Evolutionary conservation across 2,888 invertebrate genomes (phyloP), one percentile per base, ranked within the genome.

Genomic region (Patella pellucida): DNA sequence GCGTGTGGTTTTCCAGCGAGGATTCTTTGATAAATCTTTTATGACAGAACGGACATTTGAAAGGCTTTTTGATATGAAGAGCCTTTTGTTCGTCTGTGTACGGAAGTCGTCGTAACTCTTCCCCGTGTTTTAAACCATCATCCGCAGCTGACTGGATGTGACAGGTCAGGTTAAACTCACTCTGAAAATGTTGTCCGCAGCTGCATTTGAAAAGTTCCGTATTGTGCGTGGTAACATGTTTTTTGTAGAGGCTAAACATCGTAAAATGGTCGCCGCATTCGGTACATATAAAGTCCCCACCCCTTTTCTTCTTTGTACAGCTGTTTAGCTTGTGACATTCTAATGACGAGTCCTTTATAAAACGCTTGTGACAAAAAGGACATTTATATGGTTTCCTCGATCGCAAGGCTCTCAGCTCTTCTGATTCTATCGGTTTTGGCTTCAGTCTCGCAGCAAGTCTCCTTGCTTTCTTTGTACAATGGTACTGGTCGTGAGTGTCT

Each of bases 21-120:
- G 62, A 62, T 23, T 62, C 62, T 62, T 62, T 62, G 14, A 62
- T 62, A 23, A 62, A 62, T 62, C 62, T 23, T 62, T 62, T 62
- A 19, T 62, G 62, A 62, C 62, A 62, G 62, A 62, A 62, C 12
- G 62, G 23, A 23, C 62, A 62, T 15, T 62, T 62, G 62, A 62
- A 62, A 0, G 62, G 62, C 62, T 62, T 62, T 62, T 23, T 62
- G 62, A 62, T 19, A 19, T 23, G 19, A 19, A 62, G 62, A 19
- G 62, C 62, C 23, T 23, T 62, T 62, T 62, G 19, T 62, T 62
- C 62, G 41, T 41, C 41, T 41, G 41, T 41, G 41, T 41, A 41
- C 41, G 41, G 41, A 41, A 41, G 41, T 41, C 41, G 41, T 41
- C 41, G 41, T 41, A 41, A 41, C 41, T 41, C 41, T 62, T 62